Percentiles rank a stretch among this genome's conserved stretches.
These are phyloP conservation scores for Scelioninae gen. 2 DNA, from an alignment of 2,888 invertebrate genomes.

Conservation along the genomic window DNA sequence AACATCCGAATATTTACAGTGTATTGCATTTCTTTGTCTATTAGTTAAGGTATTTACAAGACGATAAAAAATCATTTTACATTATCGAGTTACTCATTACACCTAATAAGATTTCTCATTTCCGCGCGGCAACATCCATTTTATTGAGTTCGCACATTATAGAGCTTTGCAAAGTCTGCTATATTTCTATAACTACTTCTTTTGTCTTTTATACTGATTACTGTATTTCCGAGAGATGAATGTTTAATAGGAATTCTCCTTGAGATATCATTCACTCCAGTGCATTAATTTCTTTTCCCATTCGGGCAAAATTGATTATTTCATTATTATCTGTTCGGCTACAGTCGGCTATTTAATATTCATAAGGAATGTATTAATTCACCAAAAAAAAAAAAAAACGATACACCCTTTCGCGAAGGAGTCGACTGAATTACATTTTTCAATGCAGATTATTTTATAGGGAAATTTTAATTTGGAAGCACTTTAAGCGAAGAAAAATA, in stretches of 20 bases:
- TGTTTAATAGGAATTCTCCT: slow-evolving; percentile 31
- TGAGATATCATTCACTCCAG: slow-evolving; percentile 16
- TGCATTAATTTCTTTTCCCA: slow-evolving; percentile 32
- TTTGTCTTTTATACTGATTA: slow-evolving; percentile 20
- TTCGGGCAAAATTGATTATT: slow-evolving; percentile 30
- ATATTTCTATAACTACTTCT: slow-evolving; percentile 7
- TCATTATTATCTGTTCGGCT: slow-evolving; percentile 22
- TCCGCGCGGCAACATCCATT: slow-evolving; percentile 14
- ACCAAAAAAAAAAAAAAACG: background rate
- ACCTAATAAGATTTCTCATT: slow-evolving; percentile 28
- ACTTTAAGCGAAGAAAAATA: background rate
- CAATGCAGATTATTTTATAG: background rate
- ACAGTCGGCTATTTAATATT: slow-evolving; percentile 34
- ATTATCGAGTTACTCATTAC: slow-evolving; percentile 19
- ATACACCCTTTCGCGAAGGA: background rate
- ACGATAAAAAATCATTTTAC: background rate
- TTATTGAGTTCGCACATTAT: slow-evolving; percentile 26
- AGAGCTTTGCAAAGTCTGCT: slow-evolving; percentile 3
- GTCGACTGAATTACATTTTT: background rate
- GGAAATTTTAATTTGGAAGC: background rate
- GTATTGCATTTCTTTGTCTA: slow-evolving; percentile 10
- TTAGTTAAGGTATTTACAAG: slow-evolving; percentile 13
- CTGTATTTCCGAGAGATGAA: slow-evolving; percentile 12
- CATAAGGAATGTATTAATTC: slow-evolving; percentile 29
- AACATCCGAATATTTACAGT: background rate